Base-by-base conservation (phyloP, 1,140 invertebrate genomes). In the Drosophila saltans region DNA sequence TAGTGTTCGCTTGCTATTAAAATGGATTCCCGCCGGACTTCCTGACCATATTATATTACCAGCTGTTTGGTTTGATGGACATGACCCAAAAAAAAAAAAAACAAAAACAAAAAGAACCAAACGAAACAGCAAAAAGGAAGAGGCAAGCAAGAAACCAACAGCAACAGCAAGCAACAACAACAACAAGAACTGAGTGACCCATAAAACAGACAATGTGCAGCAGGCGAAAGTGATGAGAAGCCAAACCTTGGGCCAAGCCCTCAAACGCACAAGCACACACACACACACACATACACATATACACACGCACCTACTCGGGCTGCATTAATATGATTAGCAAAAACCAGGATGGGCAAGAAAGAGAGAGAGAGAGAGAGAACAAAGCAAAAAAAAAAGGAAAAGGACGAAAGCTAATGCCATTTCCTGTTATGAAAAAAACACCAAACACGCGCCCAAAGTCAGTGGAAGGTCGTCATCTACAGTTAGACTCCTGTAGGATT, bases 11-110 rank as follows among this genome's bases (percentile, higher is more conserved):
- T 59, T 67, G 69, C 84, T 90, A 84, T 84, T 89, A 90, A 89
- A 89, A 90, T 89, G 81, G 81, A 89, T 89, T 89, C 84, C 81
- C 84, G 75, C 85, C 84, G 84, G 84, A 89, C 84, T 84, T 89
- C 84, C 84, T 89, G 85, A 73, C 67, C 81, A 78, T 89, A 90
- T 89, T 83, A 79, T 73, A 81, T 89, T 89, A 89, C 83, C 72
- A 81, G 76, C 66, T 83, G 80, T 69, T 80, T 69, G 64, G 62
- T 63, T 26, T 79, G 84, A 86, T 88, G 83, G 80, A 86, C 83
- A 86, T 86, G 83, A 88, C 83, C 83, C 83, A 88, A 78, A 88
- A 88, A 86, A 78, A 88, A 88, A 86, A 70, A 52, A 78, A 72
- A 61, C 64, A 70, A 43, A 3, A 7, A 36, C 4, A 36, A 5